Evolutionary conservation across 2,888 invertebrate genomes (phyloP).

Genomic region (Pycnomerus fuliginosus): DNA sequence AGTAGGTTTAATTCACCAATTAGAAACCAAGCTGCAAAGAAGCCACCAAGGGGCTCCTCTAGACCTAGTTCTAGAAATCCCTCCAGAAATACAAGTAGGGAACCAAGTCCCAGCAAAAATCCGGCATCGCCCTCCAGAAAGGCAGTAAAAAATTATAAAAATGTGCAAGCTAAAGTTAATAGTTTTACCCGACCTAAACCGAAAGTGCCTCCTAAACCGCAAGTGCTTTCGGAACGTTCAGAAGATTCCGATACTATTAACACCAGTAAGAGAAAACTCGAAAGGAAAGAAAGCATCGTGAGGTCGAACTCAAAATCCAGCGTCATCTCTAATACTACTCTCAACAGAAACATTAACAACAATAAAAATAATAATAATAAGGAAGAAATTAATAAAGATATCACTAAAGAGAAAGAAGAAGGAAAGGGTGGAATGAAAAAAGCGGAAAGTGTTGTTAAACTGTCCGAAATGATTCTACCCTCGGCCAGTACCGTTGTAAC

Average conservation of each 20-base stretch:
- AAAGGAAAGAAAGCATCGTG: slow-evolving; percentile 37
- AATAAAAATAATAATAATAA: slow-evolving; percentile 20
- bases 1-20: slow-evolving; percentile 42
- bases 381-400: slow-evolving; percentile 10
- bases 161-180: slow-evolving; percentile 51
- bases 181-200: slow-evolving; percentile 43
- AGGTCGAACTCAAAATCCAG: slow-evolving; percentile 30
- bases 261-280: slow-evolving; percentile 17
- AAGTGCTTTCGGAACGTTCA: slow-evolving; percentile 37
- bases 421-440: slow-evolving; percentile 15
- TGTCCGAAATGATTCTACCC: slow-evolving; percentile 34
- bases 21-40: slow-evolving; percentile 26
- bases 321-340: slow-evolving; percentile 21
- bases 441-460: slow-evolving; percentile 21
- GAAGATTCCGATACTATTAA: slow-evolving; percentile 27
- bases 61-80: slow-evolving; percentile 25
- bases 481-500: slow-evolving; percentile 47
- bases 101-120: slow-evolving; percentile 43
- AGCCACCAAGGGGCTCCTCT: slow-evolving; percentile 26
- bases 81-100: slow-evolving; percentile 34
- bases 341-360: slow-evolving; percentile 12
- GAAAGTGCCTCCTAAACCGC: slow-evolving; percentile 51
- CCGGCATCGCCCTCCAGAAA: slow-evolving; percentile 42
- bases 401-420: slow-evolving; percentile 6
- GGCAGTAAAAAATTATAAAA: slow-evolving; percentile 41